Evolutionary conservation across 2,888 invertebrate species (phyloP), one percentile per base, ranked within the genome.

Genomic region (Bugulina stolonifera): DNA sequence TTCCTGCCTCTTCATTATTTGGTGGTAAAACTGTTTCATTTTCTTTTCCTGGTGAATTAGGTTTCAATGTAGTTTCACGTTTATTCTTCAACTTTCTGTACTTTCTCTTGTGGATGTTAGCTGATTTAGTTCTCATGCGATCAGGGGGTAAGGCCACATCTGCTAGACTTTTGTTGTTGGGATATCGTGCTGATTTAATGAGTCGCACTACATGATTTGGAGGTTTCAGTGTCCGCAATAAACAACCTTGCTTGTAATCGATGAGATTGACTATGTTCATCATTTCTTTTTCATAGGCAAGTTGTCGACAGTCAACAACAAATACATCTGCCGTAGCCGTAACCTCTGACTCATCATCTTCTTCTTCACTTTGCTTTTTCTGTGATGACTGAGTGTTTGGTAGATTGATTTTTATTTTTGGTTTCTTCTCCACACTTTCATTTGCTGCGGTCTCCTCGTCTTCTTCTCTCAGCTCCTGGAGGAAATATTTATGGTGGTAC

Each of bases 261-360:
- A 84, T 81, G 5, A 81, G 72, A 69, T 83, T 80, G 0, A 82
- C 83, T 23, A 83, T 75, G 70, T 80, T 77, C 10, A 73, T 72
- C 74, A 80, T 73, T 1, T 74, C 78, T 3, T 74, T 69, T 72
- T 83, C 82, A 69, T 79, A 81, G 0, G 84, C 84, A 78, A 84
- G 77, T 75, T 83, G 80, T 35, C 83, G 77, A 72, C 82, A 81
- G 22, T 76, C 75, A 29, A 77, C 69, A n/a, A 72, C 73, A 73
- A 79, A 79, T 27, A 74, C 72, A 32, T 78, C 77, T 0, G 79
- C 69, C 1, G 74, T 76, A 5, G 72, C 72, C 5, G 75, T 72
- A 32, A 72, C 70, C 14, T 3, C 52, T 55, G n/a, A 32, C 2
- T 73, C 29, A 2, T 70, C 73, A 27, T 70, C 34, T 27, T 29